phyloP scores from a whole-genome alignment of 35 echinoderm and acorn worm genomes.

The Hemicentrotus pulcherrimus region DNA sequence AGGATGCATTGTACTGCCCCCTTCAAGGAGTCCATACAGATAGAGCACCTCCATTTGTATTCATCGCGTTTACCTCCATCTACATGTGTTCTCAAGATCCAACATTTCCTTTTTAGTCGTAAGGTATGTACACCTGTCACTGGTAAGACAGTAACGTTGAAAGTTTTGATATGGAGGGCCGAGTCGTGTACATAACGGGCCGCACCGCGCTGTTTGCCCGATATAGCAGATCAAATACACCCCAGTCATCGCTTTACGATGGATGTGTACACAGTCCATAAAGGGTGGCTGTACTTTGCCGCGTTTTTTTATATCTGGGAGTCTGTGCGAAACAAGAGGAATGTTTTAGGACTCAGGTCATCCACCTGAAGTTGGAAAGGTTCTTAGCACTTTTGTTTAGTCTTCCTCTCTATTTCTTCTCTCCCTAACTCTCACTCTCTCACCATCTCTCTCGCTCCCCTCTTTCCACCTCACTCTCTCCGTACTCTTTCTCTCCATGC shows the following conservation, averaged over 20 bases:
- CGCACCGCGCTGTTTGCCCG: conserved; percentile 34
- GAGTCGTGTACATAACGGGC: conserved; percentile 42
- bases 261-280: conserved; percentile 23
- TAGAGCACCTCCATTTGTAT: background rate
- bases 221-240: conserved; percentile 36
- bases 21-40: background rate
- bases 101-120: background rate
- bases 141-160: conserved; percentile 34
- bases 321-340: conserved; percentile 31
- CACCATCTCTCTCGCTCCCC: background rate
- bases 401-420: conserved; percentile 15
- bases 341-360: conserved; percentile 10
- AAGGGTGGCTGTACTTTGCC: conserved; percentile 38
- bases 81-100: background rate
- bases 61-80: conserved; percentile 8
- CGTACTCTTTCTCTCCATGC: background rate
- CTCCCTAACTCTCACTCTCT: background rate
- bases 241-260: conserved; percentile 33
- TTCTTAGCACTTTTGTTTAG: conserved; percentile 42
- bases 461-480: background rate
- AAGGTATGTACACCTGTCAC: conserved; percentile 29
- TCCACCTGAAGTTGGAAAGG: conserved; percentile 30
- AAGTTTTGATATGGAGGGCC: conserved; percentile 41
- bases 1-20: background rate
- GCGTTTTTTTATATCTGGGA: background rate